A percentile compares a stretch with the other conserved stretches of the same genome.
Evolutionary conservation across 2,888 invertebrate species (phyloP).

Genomic region (Torymus tubicola): DNA sequence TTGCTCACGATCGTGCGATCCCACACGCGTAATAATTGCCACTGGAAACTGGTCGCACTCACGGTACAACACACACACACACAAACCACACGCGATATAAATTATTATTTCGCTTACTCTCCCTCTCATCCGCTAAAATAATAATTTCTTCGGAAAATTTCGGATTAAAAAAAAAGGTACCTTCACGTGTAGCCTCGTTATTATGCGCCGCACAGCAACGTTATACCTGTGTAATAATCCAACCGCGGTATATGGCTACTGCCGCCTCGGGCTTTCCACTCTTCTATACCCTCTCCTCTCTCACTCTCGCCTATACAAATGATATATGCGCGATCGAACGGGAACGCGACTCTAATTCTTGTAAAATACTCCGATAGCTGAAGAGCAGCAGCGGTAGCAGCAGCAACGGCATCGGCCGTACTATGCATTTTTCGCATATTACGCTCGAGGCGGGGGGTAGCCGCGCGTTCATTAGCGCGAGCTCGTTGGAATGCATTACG

Average conservation of each 20-base stretch:
- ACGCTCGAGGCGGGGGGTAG: not conserved
- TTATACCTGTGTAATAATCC: constrained; percentile 8
- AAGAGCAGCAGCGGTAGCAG: constrained; percentile 2
- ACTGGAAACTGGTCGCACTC: too few relatives aligned
- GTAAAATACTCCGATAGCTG: constrained; percentile 38
- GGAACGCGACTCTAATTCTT: constrained; percentile 31
- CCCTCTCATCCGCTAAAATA: too few relatives aligned
- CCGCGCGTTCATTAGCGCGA: constrained; percentile 25
- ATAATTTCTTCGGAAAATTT: too few relatives aligned
- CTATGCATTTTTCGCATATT: constrained; percentile 36
- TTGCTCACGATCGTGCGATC: not conserved
- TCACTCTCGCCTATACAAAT: not conserved
- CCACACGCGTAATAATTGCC: too few relatives aligned
- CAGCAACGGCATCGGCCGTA: not conserved
- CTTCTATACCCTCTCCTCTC: not conserved
- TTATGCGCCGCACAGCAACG: constrained; percentile 30
- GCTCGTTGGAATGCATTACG: constrained; percentile 48
- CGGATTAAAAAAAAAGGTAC: too few relatives aligned
- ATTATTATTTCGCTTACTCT: too few relatives aligned
- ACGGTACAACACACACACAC: too few relatives aligned
- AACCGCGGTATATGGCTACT: not conserved
- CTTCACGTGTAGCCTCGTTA: not conserved
- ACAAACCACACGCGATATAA: too few relatives aligned
- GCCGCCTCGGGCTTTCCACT: not conserved
- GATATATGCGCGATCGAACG: constrained; percentile 43